Conservation (phyloP, 2,888 invertebrate genomes). For the Rhingia rostrata region DNA sequence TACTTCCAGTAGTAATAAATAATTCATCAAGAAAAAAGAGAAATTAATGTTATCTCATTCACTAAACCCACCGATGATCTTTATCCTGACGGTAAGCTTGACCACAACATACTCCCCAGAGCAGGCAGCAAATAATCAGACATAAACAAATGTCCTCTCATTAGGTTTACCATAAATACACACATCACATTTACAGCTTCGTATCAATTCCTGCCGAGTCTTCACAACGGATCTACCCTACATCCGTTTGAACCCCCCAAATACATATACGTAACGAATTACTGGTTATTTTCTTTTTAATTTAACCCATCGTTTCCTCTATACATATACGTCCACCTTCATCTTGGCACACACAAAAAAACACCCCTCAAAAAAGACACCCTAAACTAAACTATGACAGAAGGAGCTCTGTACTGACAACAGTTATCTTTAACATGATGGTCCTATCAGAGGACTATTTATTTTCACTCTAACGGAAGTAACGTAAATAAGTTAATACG, state of each 20-base stretch:
- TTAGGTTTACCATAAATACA: conserved; percentile 74
- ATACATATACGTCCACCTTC: background rate
- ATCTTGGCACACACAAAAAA: background rate
- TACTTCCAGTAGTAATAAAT: conserved; percentile 46
- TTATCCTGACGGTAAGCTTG: conserved; percentile 15
- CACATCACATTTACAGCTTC: conserved; percentile 37
- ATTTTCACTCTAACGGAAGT: conserved; percentile 73
- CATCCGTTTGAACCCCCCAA: background rate
- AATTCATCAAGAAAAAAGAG: conserved; percentile 47
- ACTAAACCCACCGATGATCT: conserved; percentile 41
- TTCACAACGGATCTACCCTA: conserved; percentile 13
- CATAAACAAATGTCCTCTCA: conserved; percentile 78
- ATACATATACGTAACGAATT: conserved; percentile 77
- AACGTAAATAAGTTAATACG: conserved; percentile 73
- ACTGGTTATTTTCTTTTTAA: conserved; percentile 78
- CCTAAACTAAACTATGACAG: conserved; percentile 20
- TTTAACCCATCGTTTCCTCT: conserved; percentile 77
- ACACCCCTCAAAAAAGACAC: conserved; percentile 27
- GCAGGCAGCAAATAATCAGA: conserved; percentile 75
- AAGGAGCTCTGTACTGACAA: conserved; percentile 26
- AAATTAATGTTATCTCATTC: conserved; percentile 59
- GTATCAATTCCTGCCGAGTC: conserved; percentile 33
- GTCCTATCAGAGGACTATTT: conserved; percentile 69
- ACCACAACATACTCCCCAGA: conserved; percentile 50
- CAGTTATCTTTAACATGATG: conserved; percentile 68